Base-by-base conservation (phyloP, 2,888 invertebrate species). In the Odontothrips loti region DNA sequence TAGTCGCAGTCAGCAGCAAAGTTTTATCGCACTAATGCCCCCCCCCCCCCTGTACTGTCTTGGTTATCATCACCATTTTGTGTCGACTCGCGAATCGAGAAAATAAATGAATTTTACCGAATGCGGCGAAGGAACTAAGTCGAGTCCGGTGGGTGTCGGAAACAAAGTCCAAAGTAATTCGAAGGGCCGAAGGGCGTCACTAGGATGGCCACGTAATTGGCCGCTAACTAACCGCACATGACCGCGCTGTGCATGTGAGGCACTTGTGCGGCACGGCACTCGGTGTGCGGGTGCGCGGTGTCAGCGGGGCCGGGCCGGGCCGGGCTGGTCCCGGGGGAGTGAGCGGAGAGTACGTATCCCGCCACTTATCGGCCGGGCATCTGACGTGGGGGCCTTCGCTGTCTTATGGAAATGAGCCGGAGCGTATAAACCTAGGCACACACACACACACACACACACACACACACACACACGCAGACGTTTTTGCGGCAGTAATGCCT, bases 331-430 rank as follows among this genome's bases (percentile, higher is more conserved):
- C 51, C 51, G 51, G 15, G 48, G 10, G 48, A 15, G 48, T 48
- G 15, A 9, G 10, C 9, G 15, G 51, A 12, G 51, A 17, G 58
- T 58, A 58, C 58, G 58, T 58, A 43, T 43, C 34, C 58, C 58
- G 58, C 20, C 20, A 58, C 23, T 27, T 75, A 75, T 75, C 68
- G 23, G 23, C 12, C 68, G 23, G 27, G 68, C 68, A 75, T 75
- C 68, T 75, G 68, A 75, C 68, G 68, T 58, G 58, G 58, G 68
- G 27, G 23, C 23, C 68, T 27, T 27, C 68, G 68, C 68, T 75
- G 68, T 75, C 68, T 75, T 75, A 75, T 75, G 68, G 68, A 75
- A 75, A 75, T 75, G 68, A 75, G 68, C 27, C 68, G n/a, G 34
- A 43, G 34, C 34, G 34, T 43, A 43, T 43, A 43, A 43, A 43